Evolutionary conservation across 2,113 vertebrate species (phyloP).

Genomic region (Hylia prasina): DNA sequence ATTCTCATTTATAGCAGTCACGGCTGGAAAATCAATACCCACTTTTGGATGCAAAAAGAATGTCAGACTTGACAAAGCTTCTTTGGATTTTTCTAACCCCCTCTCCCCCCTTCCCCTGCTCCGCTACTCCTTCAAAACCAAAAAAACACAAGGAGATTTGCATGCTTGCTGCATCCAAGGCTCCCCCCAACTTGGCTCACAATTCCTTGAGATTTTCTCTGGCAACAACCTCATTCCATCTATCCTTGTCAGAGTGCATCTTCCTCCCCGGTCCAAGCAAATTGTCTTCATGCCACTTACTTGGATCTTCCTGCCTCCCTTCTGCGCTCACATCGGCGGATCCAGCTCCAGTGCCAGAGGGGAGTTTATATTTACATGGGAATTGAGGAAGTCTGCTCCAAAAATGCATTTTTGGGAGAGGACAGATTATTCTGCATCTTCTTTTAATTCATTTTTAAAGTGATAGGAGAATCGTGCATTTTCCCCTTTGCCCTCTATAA

Average conservation of each 20-base stretch:
- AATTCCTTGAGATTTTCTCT: constrained; percentile 37
- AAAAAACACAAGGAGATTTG: constrained; percentile 14
- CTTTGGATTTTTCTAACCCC: neutral
- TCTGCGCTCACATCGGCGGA: neutral
- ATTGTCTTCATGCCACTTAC: neutral
- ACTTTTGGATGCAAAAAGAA: constrained; percentile 53
- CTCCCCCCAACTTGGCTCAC: neutral
- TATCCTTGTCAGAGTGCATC: constrained; percentile 43
- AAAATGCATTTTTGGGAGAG: neutral
- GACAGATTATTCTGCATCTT: neutral
- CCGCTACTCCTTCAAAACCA: neutral
- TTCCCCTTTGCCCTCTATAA: neutral
- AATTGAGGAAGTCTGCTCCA: neutral
- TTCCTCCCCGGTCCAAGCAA: constrained; percentile 23
- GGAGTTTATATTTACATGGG: neutral
- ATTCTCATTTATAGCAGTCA: constrained; percentile 72
- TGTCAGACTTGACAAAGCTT: constrained; percentile 38
- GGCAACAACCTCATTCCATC: constrained; percentile 38
- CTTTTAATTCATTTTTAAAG: neutral
- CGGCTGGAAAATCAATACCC: constrained; percentile 72
- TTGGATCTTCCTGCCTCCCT: neutral
- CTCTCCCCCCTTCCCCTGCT: neutral
- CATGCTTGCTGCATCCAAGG: neutral
- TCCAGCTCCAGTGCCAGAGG: neutral
- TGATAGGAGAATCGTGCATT: neutral